Evolutionary conservation across 2,888 invertebrate species (phyloP).

Genomic region (Drosophila meridiana): DNA sequence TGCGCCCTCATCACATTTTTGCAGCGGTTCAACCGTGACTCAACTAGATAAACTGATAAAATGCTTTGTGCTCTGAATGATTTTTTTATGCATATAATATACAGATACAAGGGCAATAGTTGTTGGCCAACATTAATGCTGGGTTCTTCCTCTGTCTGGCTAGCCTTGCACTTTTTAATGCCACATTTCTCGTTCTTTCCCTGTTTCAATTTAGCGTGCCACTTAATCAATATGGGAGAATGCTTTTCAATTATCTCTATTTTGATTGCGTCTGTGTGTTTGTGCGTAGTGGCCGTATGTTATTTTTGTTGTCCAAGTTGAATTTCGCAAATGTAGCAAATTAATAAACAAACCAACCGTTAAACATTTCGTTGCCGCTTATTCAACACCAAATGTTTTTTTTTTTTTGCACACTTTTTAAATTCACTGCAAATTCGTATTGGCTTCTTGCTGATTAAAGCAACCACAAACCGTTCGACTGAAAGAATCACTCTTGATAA

Average conservation of each 20-base stretch:
- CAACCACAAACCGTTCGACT: slow-evolving; percentile 6
- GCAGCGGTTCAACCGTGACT: slow-evolving; percentile 43
- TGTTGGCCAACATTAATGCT: slow-evolving; percentile 19
- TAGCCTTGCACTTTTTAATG: background rate
- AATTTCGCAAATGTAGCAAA: slow-evolving; percentile 8
- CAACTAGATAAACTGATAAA: slow-evolving; percentile 50
- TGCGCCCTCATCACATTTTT: slow-evolving; percentile 28
- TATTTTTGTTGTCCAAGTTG: slow-evolving; percentile 9
- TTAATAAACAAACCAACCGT: slow-evolving; percentile 33
- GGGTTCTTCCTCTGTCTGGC: background rate
- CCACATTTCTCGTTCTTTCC: slow-evolving; percentile 38
- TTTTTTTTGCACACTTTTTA: slow-evolving; percentile 24
- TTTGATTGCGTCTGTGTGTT: slow-evolving; percentile 3
- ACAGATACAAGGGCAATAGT: background rate
- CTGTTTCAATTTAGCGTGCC: slow-evolving; percentile 18
- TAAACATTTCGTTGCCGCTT: slow-evolving; percentile 45
- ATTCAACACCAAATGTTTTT: slow-evolving; percentile 10
- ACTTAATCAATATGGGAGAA: slow-evolving; percentile 39
- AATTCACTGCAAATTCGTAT: slow-evolving; percentile 19
- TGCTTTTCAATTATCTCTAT: slow-evolving; percentile 28
- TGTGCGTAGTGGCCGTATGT: slow-evolving; percentile 6
- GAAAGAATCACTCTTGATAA: slow-evolving; percentile 37
- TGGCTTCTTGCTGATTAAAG: slow-evolving; percentile 4
- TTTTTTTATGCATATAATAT: slow-evolving; percentile 7
- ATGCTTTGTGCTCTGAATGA: slow-evolving; percentile 13